phyloP scores from a whole-genome alignment of 2,797 vertebrate genomes.

The Melanotaenia nigrans region DNA sequence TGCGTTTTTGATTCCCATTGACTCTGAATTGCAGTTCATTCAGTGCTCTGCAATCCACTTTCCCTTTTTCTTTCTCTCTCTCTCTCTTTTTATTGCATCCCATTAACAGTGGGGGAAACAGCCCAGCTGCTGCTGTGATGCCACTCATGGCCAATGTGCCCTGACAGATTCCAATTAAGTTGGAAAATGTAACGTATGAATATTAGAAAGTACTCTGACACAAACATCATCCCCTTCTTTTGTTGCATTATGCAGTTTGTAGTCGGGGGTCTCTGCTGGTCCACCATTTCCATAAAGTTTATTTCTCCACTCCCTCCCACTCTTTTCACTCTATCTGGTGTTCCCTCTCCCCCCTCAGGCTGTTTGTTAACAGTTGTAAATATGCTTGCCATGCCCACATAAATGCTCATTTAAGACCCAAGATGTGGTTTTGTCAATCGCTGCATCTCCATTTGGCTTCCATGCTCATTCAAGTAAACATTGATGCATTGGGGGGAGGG shows the following conservation, averaged over 20 bases:
- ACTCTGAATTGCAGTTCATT: conserved; percentile 72
- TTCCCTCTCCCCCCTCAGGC: conserved; percentile 46
- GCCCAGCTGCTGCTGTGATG: conserved; percentile 71
- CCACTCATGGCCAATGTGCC: conserved; percentile 73
- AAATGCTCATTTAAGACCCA: conserved; percentile 49
- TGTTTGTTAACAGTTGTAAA: conserved; percentile 73
- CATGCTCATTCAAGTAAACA: conserved; percentile 39
- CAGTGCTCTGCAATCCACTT: conserved; percentile 51
- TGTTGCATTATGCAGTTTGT: conserved; percentile 76
- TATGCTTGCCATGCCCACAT: conserved; percentile 47
- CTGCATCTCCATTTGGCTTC: conserved; percentile 46
- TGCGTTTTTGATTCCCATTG: conserved; percentile 77
- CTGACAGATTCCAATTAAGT: conserved; percentile 88
- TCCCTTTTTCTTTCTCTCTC: conserved; percentile 21
- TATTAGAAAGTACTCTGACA: conserved; percentile 79
- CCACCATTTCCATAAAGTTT: conserved; percentile 69
- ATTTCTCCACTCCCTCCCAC: conserved; percentile 44
- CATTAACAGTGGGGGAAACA: conserved; percentile 69
- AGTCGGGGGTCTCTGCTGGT: conserved; percentile 58
- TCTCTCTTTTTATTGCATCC: conserved; percentile 73
- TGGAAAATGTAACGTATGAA: conserved; percentile 86
- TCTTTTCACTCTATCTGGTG: conserved; percentile 38
- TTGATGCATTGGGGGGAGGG: conserved; percentile 18
- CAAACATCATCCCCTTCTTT: conserved; percentile 75
- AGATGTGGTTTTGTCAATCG: conserved; percentile 58